Conservation (phyloP, 2,113 vertebrate species). For the Oreochromis aureus region DNA sequence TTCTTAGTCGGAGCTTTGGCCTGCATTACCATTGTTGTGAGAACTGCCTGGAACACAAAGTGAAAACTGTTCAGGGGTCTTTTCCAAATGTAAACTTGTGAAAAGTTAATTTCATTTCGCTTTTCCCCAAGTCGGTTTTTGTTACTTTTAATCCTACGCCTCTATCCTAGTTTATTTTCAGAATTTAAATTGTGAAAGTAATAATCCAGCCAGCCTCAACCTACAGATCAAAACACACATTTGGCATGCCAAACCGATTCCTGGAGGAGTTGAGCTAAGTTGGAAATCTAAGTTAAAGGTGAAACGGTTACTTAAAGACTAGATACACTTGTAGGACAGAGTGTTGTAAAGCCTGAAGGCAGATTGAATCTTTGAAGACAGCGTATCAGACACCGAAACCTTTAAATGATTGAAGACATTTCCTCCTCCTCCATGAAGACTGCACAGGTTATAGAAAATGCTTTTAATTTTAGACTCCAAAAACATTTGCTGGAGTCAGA, state of each 20-base stretch:
- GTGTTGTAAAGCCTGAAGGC: not conserved
- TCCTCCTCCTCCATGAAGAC: not conserved
- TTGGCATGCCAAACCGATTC: not conserved
- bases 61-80: not conserved
- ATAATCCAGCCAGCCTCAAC: not conserved
- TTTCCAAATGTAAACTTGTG: not conserved
- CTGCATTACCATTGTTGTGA: not conserved
- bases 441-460: not conserved
- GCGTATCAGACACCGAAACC: not conserved
- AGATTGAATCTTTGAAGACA: not conserved
- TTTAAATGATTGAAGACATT: not conserved
- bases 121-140: not conserved
- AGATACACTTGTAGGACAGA: not conserved
- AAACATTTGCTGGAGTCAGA: not conserved
- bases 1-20: not conserved
- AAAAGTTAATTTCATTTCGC: not conserved
- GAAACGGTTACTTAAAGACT: not conserved
- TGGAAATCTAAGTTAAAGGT: not conserved
- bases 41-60: not conserved
- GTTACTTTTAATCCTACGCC: not conserved
- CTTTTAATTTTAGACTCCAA: not conserved
- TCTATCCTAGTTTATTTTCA: not conserved
- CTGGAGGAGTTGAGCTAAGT: not conserved
- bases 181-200: not conserved
- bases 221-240: not conserved